Base-by-base conservation (phyloP, 2,113 vertebrate species). In the Propithecus coquereli region DNA sequence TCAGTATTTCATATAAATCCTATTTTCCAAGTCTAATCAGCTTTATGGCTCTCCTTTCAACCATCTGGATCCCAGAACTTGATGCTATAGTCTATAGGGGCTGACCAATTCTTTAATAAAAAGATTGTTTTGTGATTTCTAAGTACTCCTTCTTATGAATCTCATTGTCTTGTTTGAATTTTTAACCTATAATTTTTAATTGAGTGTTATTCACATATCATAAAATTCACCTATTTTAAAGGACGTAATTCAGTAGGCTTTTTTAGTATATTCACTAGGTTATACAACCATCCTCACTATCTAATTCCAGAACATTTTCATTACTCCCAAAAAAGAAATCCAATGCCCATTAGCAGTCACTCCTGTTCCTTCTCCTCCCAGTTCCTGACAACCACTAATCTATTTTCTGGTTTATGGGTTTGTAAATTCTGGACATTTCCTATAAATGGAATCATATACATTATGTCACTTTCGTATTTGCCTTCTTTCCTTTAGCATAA, bases 61-160 rank as follows among this genome's bases (percentile, higher is more conserved):
- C 83, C 95, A 87, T 96, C 84, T 95, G 93, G 71, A 43, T 91
- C 32, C 85, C 77, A 94, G 82, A 94, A 83, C 43, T 59, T 80
- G 32, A 52, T 65, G 37, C 76, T 50, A 2, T 37, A 66, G 47
- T 95, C 70, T 23, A 52, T 30, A 83, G 5, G 23, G 13, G 40
- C 90, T 85, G 81, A 47, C 71, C 37, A 70, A 0, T 90, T 94
- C 59, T 45, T 45, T 90, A 86, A 76, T 87, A 59, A 89, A 92
- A 70, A 94, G 68, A 94, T 71, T 1, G 14, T 73, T 45, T 66
- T 73, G 10, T 95, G 59, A 71, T 92, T 96, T 52, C 25, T 54
- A 91, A 68, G 18, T 50, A 77, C 11, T 91, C n/a, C 23, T 91
- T 73, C 63, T 92, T 70, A 76, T 71, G 59, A 92, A 80, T 94